Evolutionary conservation across 2,888 invertebrate genomes (phyloP), one percentile per base, ranked within the genome.

Genomic region (Eutolmus rufibarbis): DNA sequence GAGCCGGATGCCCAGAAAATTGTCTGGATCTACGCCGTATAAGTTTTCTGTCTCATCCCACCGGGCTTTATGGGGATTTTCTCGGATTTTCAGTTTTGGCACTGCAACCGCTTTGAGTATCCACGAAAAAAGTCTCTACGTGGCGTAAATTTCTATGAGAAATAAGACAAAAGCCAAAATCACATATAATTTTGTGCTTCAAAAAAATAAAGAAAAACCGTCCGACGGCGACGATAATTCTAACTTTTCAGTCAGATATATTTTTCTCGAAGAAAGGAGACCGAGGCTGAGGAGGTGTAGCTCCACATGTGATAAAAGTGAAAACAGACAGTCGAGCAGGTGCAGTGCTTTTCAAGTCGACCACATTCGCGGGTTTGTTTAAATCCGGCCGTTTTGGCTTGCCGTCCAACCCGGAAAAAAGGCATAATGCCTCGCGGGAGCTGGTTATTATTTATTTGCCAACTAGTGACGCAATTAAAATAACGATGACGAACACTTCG

Each of bases 81-180:
- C 14, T 74, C 12, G 28, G 40, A 56, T 86, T 51, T 76, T 87
- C 81, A 82, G 87, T 87, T 82, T 87, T 87, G 87, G 87, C 87
- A 87, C 43, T 87, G 74, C 87, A 81, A 74, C 82, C 28, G 87
- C 34, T 87, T 87, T 82, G 87, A 51, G 74, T 87, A 66, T 78
- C 37, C 66, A 57, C 81, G 12, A 40, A 57, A 28, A 40, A 66
- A n/a, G n/a, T 76, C 76, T 76, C 40, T n/a, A 14, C 76, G 76
- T 40, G 37, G n/a, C n/a, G 66, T 23, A 31, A 81, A 81, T 23
- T 51, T 81, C 19, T 81, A 51, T 56, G 12, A 31, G 23, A 56
- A 81, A 81, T 81, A 81, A 81, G 28, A 81, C 56, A 51, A 28
- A 81, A 56, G 66, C 28, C 12, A 66, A 66, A 66, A 66, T 66